These are phyloP conservation scores for Corythornis leucogaster DNA, from an alignment of 2,797 vertebrate genomes.

Conservation along the genomic window DNA sequence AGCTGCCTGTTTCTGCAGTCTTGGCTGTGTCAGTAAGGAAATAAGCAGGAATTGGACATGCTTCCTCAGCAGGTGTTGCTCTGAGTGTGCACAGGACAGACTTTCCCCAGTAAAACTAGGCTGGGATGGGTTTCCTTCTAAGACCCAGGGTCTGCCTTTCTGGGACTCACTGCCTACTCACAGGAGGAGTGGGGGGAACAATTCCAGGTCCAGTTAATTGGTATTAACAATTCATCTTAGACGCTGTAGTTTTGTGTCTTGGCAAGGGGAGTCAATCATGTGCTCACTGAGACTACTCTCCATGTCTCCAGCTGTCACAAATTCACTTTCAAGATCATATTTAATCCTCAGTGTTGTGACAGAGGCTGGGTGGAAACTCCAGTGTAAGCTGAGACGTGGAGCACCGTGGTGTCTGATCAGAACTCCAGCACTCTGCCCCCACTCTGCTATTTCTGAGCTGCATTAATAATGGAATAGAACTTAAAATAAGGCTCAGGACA, in stretches of 20 bases:
- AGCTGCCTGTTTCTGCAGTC: background rate
- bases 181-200: background rate
- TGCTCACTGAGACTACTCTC: background rate
- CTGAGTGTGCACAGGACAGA: background rate
- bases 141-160: background rate
- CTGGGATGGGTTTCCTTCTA: background rate
- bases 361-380: background rate
- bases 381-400: background rate
- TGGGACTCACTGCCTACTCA: background rate
- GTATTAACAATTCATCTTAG: background rate
- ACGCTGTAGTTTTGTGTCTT: background rate
- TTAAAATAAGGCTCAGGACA: background rate
- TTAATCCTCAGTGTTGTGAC: background rate
- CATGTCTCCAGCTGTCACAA: background rate
- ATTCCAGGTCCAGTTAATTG: background rate
- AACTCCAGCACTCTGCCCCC: background rate
- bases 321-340: background rate
- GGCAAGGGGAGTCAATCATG: background rate
- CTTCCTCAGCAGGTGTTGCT: background rate
- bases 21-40: background rate
- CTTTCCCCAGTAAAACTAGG: background rate
- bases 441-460: background rate
- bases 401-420: background rate
- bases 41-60: background rate
- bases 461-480: background rate